These are phyloP conservation scores for Exephanes ischioxanthus DNA, from an alignment of 2,888 invertebrate species.

Conservation along the genomic window DNA sequence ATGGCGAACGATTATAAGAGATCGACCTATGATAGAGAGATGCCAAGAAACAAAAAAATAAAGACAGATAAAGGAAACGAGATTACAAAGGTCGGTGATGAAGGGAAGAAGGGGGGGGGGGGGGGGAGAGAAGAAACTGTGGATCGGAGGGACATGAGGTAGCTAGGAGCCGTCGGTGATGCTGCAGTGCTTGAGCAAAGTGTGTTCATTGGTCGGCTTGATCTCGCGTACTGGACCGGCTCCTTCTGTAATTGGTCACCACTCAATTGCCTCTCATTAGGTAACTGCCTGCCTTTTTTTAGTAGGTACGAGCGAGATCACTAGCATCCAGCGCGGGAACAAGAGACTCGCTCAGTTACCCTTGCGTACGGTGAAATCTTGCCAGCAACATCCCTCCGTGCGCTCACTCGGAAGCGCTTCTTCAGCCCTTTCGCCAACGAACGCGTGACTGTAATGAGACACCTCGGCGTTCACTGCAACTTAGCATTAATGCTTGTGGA, in stretches of 20 bases:
- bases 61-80: constrained; percentile 31
- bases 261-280: constrained; percentile 83
- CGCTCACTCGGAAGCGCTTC: constrained; percentile 51
- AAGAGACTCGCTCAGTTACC: constrained; percentile 8
- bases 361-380: constrained; percentile 19
- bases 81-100: constrained; percentile 26
- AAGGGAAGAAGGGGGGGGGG: constrained; percentile 35
- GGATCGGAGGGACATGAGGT: constrained; percentile 68
- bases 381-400: constrained; percentile 17
- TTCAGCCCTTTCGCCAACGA: constrained; percentile 51
- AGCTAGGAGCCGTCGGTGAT: constrained; percentile 27
- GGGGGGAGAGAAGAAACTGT: constrained; percentile 59
- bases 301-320: constrained; percentile 47
- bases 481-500: constrained; percentile 46
- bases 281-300: constrained; percentile 76
- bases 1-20: constrained; percentile 33
- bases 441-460: constrained; percentile 71
- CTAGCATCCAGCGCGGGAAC: constrained; percentile 46
- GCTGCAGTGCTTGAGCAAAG: constrained; percentile 72
- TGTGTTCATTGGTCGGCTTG: constrained; percentile 79
- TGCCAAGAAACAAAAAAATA: constrained; percentile 13
- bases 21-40: constrained; percentile 18
- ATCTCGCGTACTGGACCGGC: constrained; percentile 77
- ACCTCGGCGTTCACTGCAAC: constrained; percentile 48
- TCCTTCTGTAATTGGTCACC: constrained; percentile 82